Base-by-base conservation (phyloP, 2,113 vertebrate genomes). In the Indri indri region DNA sequence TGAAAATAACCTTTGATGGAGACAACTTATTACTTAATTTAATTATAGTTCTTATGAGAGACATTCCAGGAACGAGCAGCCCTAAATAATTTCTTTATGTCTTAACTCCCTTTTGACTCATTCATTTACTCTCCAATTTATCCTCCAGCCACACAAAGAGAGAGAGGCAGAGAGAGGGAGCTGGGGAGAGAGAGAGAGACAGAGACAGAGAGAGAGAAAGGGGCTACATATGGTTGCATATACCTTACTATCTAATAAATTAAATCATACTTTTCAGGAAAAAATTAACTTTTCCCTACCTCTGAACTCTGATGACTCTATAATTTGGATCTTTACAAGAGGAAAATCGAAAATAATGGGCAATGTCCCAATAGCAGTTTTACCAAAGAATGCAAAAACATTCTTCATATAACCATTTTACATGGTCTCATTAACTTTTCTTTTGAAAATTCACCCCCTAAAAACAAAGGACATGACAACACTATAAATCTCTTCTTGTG, bases 21-120 rank as follows among this genome's bases (percentile, higher is more conserved):
- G 37, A 63, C 81, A 95, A 93, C 17, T 74, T 94, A 96, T 92
- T 91, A 96, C 68, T 96, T 97, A 97, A 97, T 91, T 96, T 84
- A 96, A 96, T 97, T 94, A 96, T 57, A 61, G 90, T 81, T 95
- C 83, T 97, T 96, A 85, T 7, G 88, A 92, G 74, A 97, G 70
- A 82, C 81, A 96, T 94, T 91, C 88, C 42, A 71, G 84, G 71
- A 95, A 96, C 20, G 27, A 96, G 34, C 45, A 93, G 95, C 74
- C 74, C 57, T 95, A 91, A 97, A 91, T 95, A 97, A 94, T 91
- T 91, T n/a, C 47, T 97, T 95, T 92, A 95, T 89, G 83, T 94
- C 74, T 90, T 54, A 81, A 71, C 47, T 96, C 80, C 90, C 83
- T 87, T 89, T 89, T 73, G 91, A 80, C 45, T 93, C 83, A 97